Evolutionary conservation across 2,888 invertebrate genomes (phyloP), one percentile per base, ranked within the genome.

Genomic region (Nomada lathburiana): DNA sequence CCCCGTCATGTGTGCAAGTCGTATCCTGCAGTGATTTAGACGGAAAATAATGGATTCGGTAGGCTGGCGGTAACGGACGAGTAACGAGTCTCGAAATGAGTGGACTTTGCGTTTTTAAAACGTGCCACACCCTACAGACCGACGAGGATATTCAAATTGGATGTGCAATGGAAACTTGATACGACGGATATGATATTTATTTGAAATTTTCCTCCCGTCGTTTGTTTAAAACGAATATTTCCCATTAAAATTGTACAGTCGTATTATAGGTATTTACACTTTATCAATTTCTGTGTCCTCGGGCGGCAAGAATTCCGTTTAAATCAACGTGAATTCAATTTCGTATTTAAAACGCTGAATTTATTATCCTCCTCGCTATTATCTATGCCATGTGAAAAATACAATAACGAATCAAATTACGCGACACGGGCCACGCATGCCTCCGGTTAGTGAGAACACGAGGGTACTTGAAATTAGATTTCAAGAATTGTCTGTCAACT

Each of bases 1-100:
- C 86, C 83, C 62, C 83, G 90, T 90, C 88, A 88, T 77, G 80
- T 76, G 83, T 47, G 64, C 71, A 63, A 70, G 23, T 18, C 64
- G 26, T 26, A 26, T 2, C 76, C 64, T 77, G 80, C 65, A 76
- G 77, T 76, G 81, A 76, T 78, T 78, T 84, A 83, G 5, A 80
- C 75, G 82, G 88, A 81, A 83, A 87, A 86, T 83, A 86, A 88
- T 86, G 83, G 78, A 85, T 84, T 86, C 82, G 70, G 70, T 71
- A 80, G 80, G 71, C 76, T 80, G 80, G 84, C 79, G 75, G 88
- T 89, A 90, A 90, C 89, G 85, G 86, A 75, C 77, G 78, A 64
- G 71, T 88, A 90, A 90, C 90, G 89, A 89, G 88, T 74, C 81
- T 67, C 59, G 72, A 80, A 83, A 86, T 68, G 72, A 75, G 73